Base-by-base conservation (phyloP, 2,797 vertebrate genomes). In the Acestrorhynchus altus region DNA sequence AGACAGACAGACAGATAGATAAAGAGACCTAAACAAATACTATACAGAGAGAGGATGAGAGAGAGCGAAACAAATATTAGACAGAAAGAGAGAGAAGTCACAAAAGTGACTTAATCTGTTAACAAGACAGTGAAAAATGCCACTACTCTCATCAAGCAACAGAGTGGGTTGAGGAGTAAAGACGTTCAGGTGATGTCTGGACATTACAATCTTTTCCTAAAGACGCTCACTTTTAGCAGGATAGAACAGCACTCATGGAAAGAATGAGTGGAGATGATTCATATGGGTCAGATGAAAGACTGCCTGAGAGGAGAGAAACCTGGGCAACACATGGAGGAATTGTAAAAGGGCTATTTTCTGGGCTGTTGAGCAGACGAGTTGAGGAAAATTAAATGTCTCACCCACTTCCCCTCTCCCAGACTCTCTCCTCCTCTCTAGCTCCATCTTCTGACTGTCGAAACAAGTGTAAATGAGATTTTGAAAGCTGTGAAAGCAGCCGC, bases 401-500 rank as follows among this genome's bases (percentile, higher is more conserved):
- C 9, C 44, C 56, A 35, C 46, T 67, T 20, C 77, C n/a, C 63
- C 26, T 10, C 15, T 22, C 54, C 61, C 24, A 20, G 47, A 31
- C 31, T 68, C 56, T 76, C 1, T 54, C 39, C 71, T 20, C 20
- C 66, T 64, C 42, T 67, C n/a, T 35, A 61, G 47, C 66, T 40
- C 40, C 66, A 52, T 74, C 66, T 59, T 59, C 49, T 35, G 8
- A 61, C 78, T 81, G 69, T 81, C 75, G 57, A 74, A 60, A 82
- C 78, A 89, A 68, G 44, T 68, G 65, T 44, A 68, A 68, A 68
- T 68, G 65, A 28, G 65, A 68, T 68, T 51, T 49, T 16, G 46
- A 31, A 35, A 54, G 26, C 66, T 68, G 47, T 49, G 47, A 52
- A 68, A 52, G 24, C 26, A 52, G 67, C 47, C 52, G 67, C 28